Conservation (phyloP, 2,888 invertebrate species). For the Bruchidius siliquastri region DNA sequence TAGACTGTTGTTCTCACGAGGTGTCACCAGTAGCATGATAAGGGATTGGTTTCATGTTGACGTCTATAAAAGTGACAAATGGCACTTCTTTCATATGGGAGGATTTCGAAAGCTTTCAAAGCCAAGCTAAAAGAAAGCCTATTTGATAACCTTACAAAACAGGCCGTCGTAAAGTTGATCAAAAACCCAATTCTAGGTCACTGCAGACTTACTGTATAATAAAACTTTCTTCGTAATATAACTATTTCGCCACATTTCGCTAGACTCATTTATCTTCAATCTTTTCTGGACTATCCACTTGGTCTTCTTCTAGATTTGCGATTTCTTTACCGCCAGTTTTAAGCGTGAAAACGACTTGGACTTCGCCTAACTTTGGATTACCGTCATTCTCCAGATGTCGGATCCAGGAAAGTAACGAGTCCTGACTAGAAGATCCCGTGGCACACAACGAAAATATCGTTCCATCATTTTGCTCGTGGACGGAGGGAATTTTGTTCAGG, state of each 20-base stretch:
- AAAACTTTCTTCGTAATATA: neutral
- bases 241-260: neutral
- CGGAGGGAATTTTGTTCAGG: conserved; percentile 53
- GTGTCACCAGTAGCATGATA: no score
- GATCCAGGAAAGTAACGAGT: conserved; percentile 91
- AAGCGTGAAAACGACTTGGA: conserved; percentile 83
- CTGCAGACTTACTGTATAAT: neutral
- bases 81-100: no score
- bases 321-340: conserved; percentile 55
- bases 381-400: conserved; percentile 69
- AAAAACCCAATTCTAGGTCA: no score
- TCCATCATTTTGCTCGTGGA: conserved; percentile 92
- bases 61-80: no score
- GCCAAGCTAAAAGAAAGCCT: no score
- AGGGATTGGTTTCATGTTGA: no score
- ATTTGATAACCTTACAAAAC: no score
- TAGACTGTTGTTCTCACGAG: no score
- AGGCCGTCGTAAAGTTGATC: no score
- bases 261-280: neutral
- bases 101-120: no score
- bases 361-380: conserved; percentile 66
- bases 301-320: conserved; percentile 17
- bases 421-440: conserved; percentile 85
- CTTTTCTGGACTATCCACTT: conserved; percentile 3
- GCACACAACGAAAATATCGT: conserved; percentile 83